These are phyloP conservation scores for Drosophila hydei DNA, from an alignment of 1,140 invertebrate species.

Conservation along the genomic window DNA sequence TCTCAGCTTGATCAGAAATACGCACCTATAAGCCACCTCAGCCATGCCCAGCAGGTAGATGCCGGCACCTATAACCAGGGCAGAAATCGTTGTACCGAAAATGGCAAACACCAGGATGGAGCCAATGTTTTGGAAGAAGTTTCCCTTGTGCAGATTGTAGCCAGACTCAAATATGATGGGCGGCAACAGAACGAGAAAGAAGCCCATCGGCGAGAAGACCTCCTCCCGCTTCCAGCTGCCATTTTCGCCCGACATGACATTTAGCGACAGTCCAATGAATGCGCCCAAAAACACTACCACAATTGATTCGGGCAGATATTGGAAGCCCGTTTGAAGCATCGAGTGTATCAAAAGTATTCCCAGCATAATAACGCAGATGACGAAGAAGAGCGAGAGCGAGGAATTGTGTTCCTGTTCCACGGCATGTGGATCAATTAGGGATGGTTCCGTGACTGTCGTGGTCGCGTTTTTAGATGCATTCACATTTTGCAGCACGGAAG, in stretches of 20 bases:
- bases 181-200: constrained; percentile 98
- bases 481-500: background rate
- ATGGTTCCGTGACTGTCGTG: constrained; percentile 64
- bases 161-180: constrained; percentile 99
- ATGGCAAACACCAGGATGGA: constrained; percentile 98
- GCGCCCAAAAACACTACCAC: constrained; percentile 98
- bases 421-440: constrained; percentile 89
- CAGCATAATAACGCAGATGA: constrained; percentile 94
- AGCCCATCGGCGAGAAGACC: constrained; percentile 98
- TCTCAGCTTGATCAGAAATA: background rate
- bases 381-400: constrained; percentile 98
- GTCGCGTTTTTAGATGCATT: constrained; percentile 48
- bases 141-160: constrained; percentile 99
- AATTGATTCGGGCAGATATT: constrained; percentile 98
- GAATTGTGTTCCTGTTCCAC: constrained; percentile 98
- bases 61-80: constrained; percentile 94
- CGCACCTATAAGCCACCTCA: constrained; percentile 92
- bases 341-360: constrained; percentile 97
- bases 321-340: constrained; percentile 97
- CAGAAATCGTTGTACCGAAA: constrained; percentile 97
- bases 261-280: constrained; percentile 95
- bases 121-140: constrained; percentile 99
- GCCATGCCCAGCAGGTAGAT: constrained; percentile 96
- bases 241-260: constrained; percentile 94
- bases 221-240: constrained; percentile 98